Conservation (phyloP, 2,797 vertebrate species). For the Leptatherina wallacei region DNA sequence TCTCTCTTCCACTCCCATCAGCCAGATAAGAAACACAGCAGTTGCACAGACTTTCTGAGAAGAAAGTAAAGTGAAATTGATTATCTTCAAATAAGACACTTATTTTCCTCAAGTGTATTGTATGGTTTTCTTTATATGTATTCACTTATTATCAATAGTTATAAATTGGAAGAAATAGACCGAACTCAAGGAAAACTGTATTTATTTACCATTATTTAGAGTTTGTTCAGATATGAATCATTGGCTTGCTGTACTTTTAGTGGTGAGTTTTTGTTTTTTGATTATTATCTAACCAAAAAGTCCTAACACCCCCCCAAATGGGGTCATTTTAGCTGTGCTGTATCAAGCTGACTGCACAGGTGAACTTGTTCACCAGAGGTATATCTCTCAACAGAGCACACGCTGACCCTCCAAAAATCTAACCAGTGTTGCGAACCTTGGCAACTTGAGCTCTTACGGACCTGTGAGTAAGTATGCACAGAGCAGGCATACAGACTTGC, state of each 20-base stretch:
- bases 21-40: slow-evolving; percentile 28
- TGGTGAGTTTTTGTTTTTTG: no score
- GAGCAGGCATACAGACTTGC: background rate
- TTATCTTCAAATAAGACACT: background rate
- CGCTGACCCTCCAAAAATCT: background rate
- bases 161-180: no score
- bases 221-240: no score
- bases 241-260: no score
- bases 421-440: background rate
- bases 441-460: background rate
- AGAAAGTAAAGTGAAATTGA: background rate
- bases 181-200: no score
- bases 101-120: background rate
- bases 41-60: slow-evolving; percentile 13
- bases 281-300: background rate
- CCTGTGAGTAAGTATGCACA: background rate
- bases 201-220: no score
- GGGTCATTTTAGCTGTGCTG: background rate
- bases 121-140: background rate
- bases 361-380: background rate
- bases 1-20: slow-evolving; percentile 11
- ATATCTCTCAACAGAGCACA: background rate
- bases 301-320: no score
- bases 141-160: background rate
- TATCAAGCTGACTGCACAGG: background rate